phyloP scores from a whole-genome alignment of 2,888 invertebrate species.

The Timema cristinae region DNA sequence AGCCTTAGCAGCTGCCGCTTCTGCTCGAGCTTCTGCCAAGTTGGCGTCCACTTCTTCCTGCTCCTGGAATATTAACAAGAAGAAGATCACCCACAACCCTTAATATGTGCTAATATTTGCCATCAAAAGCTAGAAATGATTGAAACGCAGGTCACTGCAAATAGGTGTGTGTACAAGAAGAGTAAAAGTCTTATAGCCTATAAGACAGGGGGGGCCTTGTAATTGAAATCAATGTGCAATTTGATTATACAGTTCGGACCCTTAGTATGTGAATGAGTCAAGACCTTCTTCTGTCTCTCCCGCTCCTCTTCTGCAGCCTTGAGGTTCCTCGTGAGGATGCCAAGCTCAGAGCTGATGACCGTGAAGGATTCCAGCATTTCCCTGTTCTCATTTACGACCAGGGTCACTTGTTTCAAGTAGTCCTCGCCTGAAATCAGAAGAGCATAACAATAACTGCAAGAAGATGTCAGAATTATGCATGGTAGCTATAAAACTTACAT shows the following conservation, averaged over 20 bases:
- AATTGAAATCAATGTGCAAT: too few relatives aligned
- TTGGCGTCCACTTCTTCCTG: constrained; percentile 49
- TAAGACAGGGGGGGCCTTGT: too few relatives aligned
- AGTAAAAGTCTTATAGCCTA: too few relatives aligned
- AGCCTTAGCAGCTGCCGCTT: constrained; percentile 46
- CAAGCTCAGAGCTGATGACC: constrained; percentile 57
- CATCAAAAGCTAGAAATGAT: too few relatives aligned
- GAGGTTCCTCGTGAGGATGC: constrained; percentile 54
- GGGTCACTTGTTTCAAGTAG: constrained; percentile 48
- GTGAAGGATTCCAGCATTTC: constrained; percentile 65
- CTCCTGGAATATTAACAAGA: constrained; percentile 38
- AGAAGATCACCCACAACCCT: neutral
- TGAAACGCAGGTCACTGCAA: too few relatives aligned
- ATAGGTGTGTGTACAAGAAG: too few relatives aligned
- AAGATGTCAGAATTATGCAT: constrained; percentile 16
- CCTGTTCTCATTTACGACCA: constrained; percentile 57
- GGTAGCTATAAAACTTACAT: constrained; percentile 7
- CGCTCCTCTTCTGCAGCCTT: constrained; percentile 50
- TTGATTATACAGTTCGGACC: too few relatives aligned
- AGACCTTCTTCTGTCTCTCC: constrained; percentile 44
- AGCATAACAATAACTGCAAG: constrained; percentile 18
- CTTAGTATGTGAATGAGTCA: neutral
- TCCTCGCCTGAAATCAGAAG: constrained; percentile 41
- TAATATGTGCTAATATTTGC: too few relatives aligned
- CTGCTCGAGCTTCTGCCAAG: constrained; percentile 48